Base-by-base conservation (phyloP, 2,797 vertebrate genomes). In the Cephalopachus bancanus region DNA sequence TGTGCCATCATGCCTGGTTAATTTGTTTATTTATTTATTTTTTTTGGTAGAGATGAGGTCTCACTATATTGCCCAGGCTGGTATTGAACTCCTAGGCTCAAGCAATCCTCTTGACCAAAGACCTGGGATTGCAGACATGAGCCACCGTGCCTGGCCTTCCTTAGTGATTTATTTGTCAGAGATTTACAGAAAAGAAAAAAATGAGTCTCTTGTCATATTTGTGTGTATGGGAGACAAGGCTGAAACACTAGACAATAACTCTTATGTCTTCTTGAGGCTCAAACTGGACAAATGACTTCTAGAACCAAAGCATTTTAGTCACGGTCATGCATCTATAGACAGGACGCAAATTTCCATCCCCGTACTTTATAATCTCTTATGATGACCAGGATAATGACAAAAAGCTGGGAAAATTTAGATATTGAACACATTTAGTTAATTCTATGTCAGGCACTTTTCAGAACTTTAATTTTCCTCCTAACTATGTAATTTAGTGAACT, bases 391-490 rank as follows among this genome's bases (percentile, higher is more conserved):
- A 67, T 89, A 78, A 51, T 53, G 53, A 26, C 2, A 79, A 80
- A 81, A 92, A 86, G n/a, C n/a, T 81, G 55, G 59, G 24, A 75
- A 92, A 64, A 75, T 75, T 72, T 3, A 51, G 20, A 64, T 72
- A 74, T 14, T 71, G 24, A 74, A 53, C 30, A 53, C 10, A 85
- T 60, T 80, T 59, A 7, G 8, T 60, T 71, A n/a, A 78, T 16
- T 85, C 19, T 14, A 88, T 51, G 26, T 71, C 33, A 89, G 12
- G 33, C 7, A 69, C 10, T 93, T 91, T 86, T 30, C 17, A 59
- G 33, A 92, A 55, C 55, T 67, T 86, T 89, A 67, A 51, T 79
- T 95, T 96, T 95, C 16, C 49, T 71, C 84, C 24, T 93, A 80
- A 67, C 30, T 51, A 44, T 28, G 67, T 44, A 60, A 94, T 10